A percentile compares a stretch with the other conserved stretches of the same genome.
Evolutionary conservation across 1,140 invertebrate genomes (phyloP).

Genomic region (Trachymyrmex cornetzi): DNA sequence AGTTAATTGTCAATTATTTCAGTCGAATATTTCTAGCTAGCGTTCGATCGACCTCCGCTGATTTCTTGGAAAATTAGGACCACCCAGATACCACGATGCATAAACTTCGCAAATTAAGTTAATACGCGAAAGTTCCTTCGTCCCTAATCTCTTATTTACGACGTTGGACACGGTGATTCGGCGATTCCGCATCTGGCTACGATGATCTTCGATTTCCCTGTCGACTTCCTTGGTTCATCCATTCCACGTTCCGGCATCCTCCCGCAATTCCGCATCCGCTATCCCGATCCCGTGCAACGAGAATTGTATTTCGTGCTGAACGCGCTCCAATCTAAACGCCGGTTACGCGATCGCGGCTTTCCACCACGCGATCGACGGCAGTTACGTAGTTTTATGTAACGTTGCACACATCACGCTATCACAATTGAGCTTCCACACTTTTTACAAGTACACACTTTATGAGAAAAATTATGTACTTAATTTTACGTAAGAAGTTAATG

Average conservation of each 20-base stretch:
- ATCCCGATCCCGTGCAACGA: neutral
- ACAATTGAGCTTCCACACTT: neutral
- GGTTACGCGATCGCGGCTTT: constrained; percentile 37
- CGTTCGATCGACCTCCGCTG: neutral
- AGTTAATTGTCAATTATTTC: neutral
- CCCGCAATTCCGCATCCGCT: neutral
- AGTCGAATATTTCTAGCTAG: neutral
- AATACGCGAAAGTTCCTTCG: constrained; percentile 11
- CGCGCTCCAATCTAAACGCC: constrained; percentile 1
- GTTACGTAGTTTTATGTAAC: constrained; percentile 31
- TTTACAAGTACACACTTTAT: neutral
- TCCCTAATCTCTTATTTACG: constrained; percentile 7
- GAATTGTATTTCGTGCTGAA: neutral
- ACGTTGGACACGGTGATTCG: constrained; percentile 18
- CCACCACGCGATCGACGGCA: neutral
- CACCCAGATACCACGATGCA: no score
- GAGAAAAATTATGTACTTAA: neutral
- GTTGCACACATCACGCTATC: neutral
- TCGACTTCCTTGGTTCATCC: neutral
- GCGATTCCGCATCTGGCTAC: constrained; percentile 9
- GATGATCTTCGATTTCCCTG: constrained; percentile 6
- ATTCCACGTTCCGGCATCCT: neutral
- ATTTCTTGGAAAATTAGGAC: neutral
- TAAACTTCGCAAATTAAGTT: constrained; percentile 27
- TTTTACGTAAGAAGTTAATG: neutral